Evolutionary conservation across 2,113 vertebrate genomes (phyloP), one percentile per base, ranked within the genome.

Genomic region (Macaca mulatta): DNA sequence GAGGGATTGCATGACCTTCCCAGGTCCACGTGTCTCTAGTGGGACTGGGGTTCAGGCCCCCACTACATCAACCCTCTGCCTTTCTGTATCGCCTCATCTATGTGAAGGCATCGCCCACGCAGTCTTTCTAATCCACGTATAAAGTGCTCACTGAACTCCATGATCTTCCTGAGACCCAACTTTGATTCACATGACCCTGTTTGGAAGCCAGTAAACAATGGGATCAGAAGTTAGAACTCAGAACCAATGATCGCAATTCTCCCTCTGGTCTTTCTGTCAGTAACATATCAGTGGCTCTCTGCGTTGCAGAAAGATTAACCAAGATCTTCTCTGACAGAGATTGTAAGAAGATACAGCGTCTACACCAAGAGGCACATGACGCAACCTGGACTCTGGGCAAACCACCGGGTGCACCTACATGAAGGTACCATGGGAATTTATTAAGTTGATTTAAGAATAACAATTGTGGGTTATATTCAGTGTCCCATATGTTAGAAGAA

Each of bases 381-480:
- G 5, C 50, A 52, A 17, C 1, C 4, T 17, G 17, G 8, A 72
- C 3, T 4, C 45, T 5, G 6, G 25, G 20, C 23, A 22, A n/a
- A 38, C 6, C 16, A 52, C 5, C 30, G 1, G 11, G 11, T 12
- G 12, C 3, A 12, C 8, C 0, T 0, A 16, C 5, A 7, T 16
- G 18, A 86, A 69, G 43, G n/a, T 69, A 50, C 7, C 18, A 12
- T 86, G 61, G 4, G 16, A 14, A 20, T 11, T 50, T 69, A 69
- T 32, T 32, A 23, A 12, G 43, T 52, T 52, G 50, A 52, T 17
- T 52, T 52, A 52, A 52, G 50, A 69, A 35, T 27, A 50, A n/a
- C 23, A 38, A 17, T 57, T 43, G 17, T 32, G 55, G 17, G 1
- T 74, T 55, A 17, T 52, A 75, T 4, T 25, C 16, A 32, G 12